phyloP scores from a whole-genome alignment of 2,888 invertebrate genomes.

The Nysson spinosus region DNA sequence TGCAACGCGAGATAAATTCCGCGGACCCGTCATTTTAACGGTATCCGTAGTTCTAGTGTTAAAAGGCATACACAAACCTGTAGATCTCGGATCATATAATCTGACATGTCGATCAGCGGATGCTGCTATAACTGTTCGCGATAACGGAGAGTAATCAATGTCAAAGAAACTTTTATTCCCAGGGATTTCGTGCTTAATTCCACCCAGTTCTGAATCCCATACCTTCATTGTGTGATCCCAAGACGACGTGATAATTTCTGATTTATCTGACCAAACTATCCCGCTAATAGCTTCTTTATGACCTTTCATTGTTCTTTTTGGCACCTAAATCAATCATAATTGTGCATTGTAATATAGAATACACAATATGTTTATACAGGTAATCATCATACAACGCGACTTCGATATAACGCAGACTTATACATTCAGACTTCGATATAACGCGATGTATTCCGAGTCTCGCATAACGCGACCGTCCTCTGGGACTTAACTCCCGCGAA shows the following conservation, averaged over 20 bases:
- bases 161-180: conserved; percentile 95
- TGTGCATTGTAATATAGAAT: too few species aligned
- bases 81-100: conserved; percentile 93
- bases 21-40: too few species aligned
- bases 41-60: neutral
- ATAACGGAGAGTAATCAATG: conserved; percentile 88
- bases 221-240: conserved; percentile 97
- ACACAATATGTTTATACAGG: too few species aligned
- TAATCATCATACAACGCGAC: neutral
- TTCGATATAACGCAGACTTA: too few species aligned
- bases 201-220: conserved; percentile 94
- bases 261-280: conserved; percentile 89
- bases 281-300: conserved; percentile 94
- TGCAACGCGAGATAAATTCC: too few species aligned
- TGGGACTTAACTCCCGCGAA: too few species aligned
- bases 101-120: conserved; percentile 95
- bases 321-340: conserved; percentile 80
- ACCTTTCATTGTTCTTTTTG: conserved; percentile 92
- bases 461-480: too few species aligned
- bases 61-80: conserved; percentile 79
- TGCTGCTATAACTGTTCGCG: conserved; percentile 87
- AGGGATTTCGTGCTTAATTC: conserved; percentile 88
- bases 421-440: too few species aligned
- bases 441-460: too few species aligned
- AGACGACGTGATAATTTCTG: conserved; percentile 90